These are phyloP conservation scores for Apodemia duryi DNA, from an alignment of 2,888 invertebrate species.

Conservation along the genomic window DNA sequence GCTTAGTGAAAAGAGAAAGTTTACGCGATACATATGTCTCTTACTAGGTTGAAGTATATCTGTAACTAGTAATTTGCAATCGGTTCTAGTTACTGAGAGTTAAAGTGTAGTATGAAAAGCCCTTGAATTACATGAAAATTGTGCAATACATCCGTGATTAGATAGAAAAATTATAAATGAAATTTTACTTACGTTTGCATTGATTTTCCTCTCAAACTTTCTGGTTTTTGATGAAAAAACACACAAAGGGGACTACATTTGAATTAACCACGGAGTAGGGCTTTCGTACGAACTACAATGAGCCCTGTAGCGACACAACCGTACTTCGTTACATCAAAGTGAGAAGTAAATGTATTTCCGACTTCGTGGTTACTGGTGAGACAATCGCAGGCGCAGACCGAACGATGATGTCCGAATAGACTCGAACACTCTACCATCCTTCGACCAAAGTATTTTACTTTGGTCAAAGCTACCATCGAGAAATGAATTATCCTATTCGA, in stretches of 20 bases:
- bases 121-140: constrained; percentile 37
- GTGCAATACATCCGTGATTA: constrained; percentile 45
- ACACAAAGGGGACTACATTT: constrained; percentile 76
- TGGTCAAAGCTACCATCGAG: too few species aligned
- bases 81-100: constrained; percentile 14
- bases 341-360: constrained; percentile 45
- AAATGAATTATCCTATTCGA: too few species aligned
- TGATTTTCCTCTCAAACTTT: constrained; percentile 68
- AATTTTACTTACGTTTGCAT: constrained; percentile 70
- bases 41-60: neutral
- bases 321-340: constrained; percentile 66
- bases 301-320: constrained; percentile 70
- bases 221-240: constrained; percentile 52
- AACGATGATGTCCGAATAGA: neutral
- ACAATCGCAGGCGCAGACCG: constrained; percentile 29
- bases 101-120: constrained; percentile 26
- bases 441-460: neutral
- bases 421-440: neutral
- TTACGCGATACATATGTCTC: neutral
- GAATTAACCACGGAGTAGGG: constrained; percentile 69
- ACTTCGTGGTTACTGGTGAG: constrained; percentile 21
- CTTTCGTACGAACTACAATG: constrained; percentile 76
- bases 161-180: constrained; percentile 26
- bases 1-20: constrained; percentile 21
- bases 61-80: neutral